phyloP scores from a whole-genome alignment of 2,797 vertebrate species.

The Knipowitschia caucasica region DNA sequence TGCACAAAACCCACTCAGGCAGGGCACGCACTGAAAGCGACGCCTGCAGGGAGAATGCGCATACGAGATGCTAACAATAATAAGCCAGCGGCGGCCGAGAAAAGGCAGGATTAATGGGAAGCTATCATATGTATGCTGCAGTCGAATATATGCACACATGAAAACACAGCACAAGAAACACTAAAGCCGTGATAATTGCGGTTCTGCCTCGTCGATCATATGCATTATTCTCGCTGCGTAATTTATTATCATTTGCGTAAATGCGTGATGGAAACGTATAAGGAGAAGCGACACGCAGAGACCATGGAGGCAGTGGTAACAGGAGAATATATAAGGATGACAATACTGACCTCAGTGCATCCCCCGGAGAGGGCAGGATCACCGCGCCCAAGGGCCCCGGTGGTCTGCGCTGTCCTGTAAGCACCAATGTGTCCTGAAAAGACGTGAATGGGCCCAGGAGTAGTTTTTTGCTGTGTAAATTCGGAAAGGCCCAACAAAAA shows the following conservation, averaged over 20 bases:
- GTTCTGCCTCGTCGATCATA: neutral
- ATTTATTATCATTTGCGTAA: constrained; percentile 5
- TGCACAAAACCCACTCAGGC: neutral
- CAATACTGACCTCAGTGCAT: constrained; percentile 71
- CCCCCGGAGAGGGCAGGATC: constrained; percentile 47
- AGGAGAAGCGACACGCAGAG: constrained; percentile 18
- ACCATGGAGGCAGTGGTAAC: neutral
- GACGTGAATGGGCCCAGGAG: constrained; percentile 31
- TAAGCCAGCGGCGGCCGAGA: neutral
- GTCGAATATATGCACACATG: neutral
- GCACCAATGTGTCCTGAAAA: constrained; percentile 8
- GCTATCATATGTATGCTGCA: neutral
- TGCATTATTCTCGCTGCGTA: neutral
- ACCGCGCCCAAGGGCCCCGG: constrained; percentile 48
- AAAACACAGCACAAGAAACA: neutral
- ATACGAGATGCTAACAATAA: constrained; percentile 1
- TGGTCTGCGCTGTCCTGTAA: constrained; percentile 8
- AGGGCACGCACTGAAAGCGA: neutral
- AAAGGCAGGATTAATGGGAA: constrained; percentile 2
- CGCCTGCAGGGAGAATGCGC: neutral
- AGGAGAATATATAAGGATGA: neutral
- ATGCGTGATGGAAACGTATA: neutral
- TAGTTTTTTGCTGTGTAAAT: constrained; percentile 14
- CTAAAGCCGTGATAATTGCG: neutral
- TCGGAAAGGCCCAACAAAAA: constrained; percentile 35